Conservation (phyloP, 2,113 vertebrate genomes). For the Hiodon tergisus region DNA sequence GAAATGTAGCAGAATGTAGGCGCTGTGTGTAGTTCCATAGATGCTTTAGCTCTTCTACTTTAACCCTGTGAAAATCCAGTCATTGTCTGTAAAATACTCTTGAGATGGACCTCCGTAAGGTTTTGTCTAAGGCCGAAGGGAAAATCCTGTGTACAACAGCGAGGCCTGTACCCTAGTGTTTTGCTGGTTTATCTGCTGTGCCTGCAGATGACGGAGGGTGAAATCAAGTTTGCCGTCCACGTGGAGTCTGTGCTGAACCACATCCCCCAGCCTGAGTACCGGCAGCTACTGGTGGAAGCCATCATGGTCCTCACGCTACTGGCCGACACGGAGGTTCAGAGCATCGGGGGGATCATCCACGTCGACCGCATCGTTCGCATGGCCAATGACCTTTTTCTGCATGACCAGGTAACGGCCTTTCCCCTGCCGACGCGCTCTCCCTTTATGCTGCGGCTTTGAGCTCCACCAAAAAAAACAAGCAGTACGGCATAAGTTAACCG, state of each 20-base stretch:
- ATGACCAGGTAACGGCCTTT: conserved; percentile 75
- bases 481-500: too few species aligned
- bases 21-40: not conserved
- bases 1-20: too few species aligned
- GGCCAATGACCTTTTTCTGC: conserved; percentile 86
- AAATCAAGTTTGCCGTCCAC: conserved; percentile 97
- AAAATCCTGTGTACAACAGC: too few species aligned
- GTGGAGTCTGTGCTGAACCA: conserved; percentile 96
- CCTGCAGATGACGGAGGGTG: conserved; percentile 84
- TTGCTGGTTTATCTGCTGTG: not conserved
- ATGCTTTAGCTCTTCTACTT: too few species aligned
- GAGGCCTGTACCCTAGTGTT: too few species aligned
- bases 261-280: conserved; percentile 89
- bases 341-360: conserved; percentile 80
- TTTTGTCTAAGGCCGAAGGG: too few species aligned
- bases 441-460: not conserved
- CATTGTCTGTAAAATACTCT: too few species aligned
- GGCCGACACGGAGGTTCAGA: conserved; percentile 80
- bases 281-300: conserved; percentile 91
- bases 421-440: not conserved
- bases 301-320: conserved; percentile 84
- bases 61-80: too few species aligned
- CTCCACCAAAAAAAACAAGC: too few species aligned
- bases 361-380: conserved; percentile 80
- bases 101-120: too few species aligned